Conservation (phyloP, 2,888 invertebrate species). For the Cataglyphis albicans region DNA sequence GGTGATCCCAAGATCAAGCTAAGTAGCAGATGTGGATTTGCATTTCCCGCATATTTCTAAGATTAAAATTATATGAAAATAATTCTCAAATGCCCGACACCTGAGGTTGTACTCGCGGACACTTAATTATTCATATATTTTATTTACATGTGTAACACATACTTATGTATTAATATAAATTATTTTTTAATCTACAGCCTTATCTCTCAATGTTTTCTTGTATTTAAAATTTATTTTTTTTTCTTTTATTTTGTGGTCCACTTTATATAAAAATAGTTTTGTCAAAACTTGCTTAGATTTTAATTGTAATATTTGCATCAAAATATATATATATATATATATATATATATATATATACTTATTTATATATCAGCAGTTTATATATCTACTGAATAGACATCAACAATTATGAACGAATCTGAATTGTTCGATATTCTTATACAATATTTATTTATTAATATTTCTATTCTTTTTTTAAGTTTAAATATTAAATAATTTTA, state of each 20-base stretch:
- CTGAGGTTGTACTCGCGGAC: neutral
- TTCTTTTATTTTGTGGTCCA: neutral
- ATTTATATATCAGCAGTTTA: too few species aligned
- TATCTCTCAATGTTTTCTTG: neutral
- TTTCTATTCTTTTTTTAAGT: neutral
- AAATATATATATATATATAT: neutral
- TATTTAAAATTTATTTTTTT: neutral
- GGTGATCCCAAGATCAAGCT: conserved; percentile 24
- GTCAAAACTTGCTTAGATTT: neutral
- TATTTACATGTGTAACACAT: neutral
- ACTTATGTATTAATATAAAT: neutral
- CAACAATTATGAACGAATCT: neutral
- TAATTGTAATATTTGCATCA: neutral
- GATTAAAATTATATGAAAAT: conserved; percentile 30
- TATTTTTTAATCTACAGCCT: neutral
- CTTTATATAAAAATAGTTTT: neutral
- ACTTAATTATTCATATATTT: conserved; percentile 5
- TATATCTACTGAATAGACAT: neutral
- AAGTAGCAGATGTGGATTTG: conserved; percentile 19
- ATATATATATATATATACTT: neutral
- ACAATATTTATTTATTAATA: neutral
- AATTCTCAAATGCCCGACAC: neutral
- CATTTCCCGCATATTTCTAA: neutral
- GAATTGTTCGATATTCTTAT: neutral
- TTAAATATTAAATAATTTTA: neutral